Evolutionary conservation across 1,140 invertebrate genomes (phyloP), one percentile per base, ranked within the genome.

Genomic region (Dendroctonus valens): DNA sequence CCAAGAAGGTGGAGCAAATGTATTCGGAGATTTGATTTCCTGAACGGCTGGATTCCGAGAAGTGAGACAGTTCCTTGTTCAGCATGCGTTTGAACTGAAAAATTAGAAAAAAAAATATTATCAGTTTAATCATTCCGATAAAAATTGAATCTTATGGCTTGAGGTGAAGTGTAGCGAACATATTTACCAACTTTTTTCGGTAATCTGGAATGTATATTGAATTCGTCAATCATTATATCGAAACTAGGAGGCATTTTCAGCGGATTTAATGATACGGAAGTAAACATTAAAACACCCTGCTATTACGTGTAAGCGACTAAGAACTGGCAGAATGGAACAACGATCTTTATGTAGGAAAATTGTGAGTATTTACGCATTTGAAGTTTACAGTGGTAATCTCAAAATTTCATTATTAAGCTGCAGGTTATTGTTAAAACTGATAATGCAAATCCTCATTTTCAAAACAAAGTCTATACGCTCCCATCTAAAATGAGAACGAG

Each of bases 11-110:
- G 67, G 91, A 95, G 83, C 95, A 98, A 79, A 99, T 97, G 81
- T 97, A 99, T 80, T 99, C 96, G 41, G 96, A 98, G 76, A 99
- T 97, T 85, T 98, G 96, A 82, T 97, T 98, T 74, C 96, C 97
- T 66, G 96, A 98, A 83, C 96, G 98, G 79, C 94, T 97, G 55
- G 96, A 98, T 79, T 99, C 97, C 41, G 96, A 98, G 83, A 99
- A 99, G 81, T 98, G 96, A 78, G 93, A 98, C 73, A 99, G 85
- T 82, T 99, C 97, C 84, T 98, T 97, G 84, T 99, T 99, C 77
- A 99, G 87, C 94, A 99, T 98, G 80, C 96, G 89, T 82, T 98
- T 98, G 86, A 99, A 99, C 96, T 99, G 87, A 61, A 91, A 85
- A 73, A 41, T 11, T 26, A 52, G 8, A 52, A 52, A 52, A 53